Percentiles rank a stretch among this genome's conserved stretches.
Conservation (phyloP, 1,140 invertebrate species). For the Diprion similis region DNA sequence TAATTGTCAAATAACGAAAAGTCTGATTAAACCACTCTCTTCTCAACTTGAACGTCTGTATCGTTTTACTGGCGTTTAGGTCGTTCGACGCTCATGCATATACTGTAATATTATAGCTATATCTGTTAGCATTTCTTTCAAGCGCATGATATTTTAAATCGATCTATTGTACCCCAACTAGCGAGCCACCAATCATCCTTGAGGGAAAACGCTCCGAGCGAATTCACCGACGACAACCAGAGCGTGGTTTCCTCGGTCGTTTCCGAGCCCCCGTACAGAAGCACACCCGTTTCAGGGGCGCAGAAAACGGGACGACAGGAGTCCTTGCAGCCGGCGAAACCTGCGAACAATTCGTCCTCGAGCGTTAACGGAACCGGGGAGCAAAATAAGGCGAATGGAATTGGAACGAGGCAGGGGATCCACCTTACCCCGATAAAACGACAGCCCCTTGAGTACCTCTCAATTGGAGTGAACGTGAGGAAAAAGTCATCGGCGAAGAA, state of each 20-base stretch:
- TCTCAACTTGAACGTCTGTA: too few species aligned
- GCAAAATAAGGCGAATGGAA: conserved; percentile 35
- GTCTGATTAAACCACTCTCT: neutral
- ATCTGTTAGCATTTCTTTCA: too few species aligned
- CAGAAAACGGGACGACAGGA: conserved; percentile 47
- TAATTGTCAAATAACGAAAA: neutral
- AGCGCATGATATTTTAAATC: neutral
- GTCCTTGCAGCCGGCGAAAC: conserved; percentile 52
- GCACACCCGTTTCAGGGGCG: conserved; percentile 35
- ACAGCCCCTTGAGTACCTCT: conserved; percentile 71
- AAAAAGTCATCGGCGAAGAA: conserved; percentile 70
- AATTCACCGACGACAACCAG: conserved; percentile 72
- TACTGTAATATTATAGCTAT: too few species aligned
- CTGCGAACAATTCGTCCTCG: conserved; percentile 61
- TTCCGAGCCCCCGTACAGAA: conserved; percentile 51
- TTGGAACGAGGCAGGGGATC: conserved; percentile 11
- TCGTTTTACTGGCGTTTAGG: too few species aligned
- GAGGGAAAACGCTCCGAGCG: conserved; percentile 63
- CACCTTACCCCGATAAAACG: conserved; percentile 56
- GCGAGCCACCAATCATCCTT: conserved; percentile 66
- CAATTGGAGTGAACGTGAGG: conserved; percentile 63
- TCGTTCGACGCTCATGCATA: too few species aligned
- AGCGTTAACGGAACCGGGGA: conserved; percentile 25
- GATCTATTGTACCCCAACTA: conserved; percentile 27
- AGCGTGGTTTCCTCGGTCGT: conserved; percentile 69